Base-by-base conservation (phyloP, 2,797 vertebrate genomes). In the Amblyopsis hoosieri region DNA sequence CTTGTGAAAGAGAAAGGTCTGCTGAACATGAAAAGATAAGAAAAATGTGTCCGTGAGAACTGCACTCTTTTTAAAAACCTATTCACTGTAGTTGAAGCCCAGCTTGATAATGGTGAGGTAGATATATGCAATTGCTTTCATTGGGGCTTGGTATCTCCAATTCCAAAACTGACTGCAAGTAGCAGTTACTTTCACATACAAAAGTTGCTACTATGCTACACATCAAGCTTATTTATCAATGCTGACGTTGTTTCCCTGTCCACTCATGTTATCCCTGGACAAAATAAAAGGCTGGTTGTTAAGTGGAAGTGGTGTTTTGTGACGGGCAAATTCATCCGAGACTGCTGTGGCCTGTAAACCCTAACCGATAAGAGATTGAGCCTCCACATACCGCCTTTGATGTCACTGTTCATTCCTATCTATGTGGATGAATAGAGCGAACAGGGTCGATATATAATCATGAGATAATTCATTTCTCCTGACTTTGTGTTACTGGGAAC, bases 401-500 rank as follows among this genome's bases (percentile, higher is more conserved):
- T 83, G 71, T 81, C 19, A 0, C 54, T 9, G 19, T 67, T 63
- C 67, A 63, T 82, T 83, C 17, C 64, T 64, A 84, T 37, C 83
- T 47, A 83, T 55, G 57, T 55, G 31, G 74, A 77, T 68, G 77
- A 78, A 80, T 74, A 73, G 67, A 80, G 54, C 78, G 83, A 74
- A 67, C 77, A 87, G 84, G 69, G 55, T 62, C 14, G 2, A 58
- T 37, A 37, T 37, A 23, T 76, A 85, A 87, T 89, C 85, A 87
- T 76, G 74, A 72, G 75, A 81, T 68, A 86, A 83, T 67, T 87
- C 65, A 85, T 87, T 90, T 85, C 80, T 87, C 75, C 74, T 82
- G 80, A 59, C 79, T 92, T 91, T 89, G 91, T 92, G 91, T 92
- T 91, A 85, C 92, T 89, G 76, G 75, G 85, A 88, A 82, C 82